These are phyloP conservation scores for Carassius auratus DNA, from an alignment of 2,113 vertebrate species.

Conservation along the genomic window DNA sequence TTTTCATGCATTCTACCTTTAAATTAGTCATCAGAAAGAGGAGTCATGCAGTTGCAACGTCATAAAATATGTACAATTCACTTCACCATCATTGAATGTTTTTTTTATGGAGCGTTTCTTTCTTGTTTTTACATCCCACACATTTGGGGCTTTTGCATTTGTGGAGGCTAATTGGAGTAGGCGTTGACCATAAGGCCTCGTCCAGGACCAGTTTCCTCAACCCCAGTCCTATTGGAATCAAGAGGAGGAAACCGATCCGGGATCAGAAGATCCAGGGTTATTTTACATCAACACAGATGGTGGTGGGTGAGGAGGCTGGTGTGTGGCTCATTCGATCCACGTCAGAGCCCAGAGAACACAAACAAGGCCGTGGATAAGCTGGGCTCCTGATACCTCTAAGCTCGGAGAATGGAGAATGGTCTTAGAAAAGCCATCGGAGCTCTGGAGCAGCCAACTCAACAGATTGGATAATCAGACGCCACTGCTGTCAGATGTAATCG, in stretches of 20 bases:
- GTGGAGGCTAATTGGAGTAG: neutral
- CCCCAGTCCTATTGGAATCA: neutral
- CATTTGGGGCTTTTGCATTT: neutral
- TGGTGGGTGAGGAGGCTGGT: slow-evolving; percentile 32
- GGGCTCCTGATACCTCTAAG: slow-evolving; percentile 17
- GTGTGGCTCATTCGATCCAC: slow-evolving; percentile 33
- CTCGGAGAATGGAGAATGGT: neutral
- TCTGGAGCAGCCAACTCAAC: slow-evolving; percentile 16
- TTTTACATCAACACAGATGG: slow-evolving; percentile 43
- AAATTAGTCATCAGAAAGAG: neutral
- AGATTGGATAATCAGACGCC: slow-evolving; percentile 33
- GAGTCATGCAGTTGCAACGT: neutral
- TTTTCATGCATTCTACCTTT: neutral
- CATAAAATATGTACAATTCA: neutral
- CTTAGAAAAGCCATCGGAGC: neutral
- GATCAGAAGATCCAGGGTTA: slow-evolving; percentile 12
- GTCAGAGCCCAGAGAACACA: slow-evolving; percentile 31
- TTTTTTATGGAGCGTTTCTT: neutral
- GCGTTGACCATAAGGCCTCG: slow-evolving; percentile 14
- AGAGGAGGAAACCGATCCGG: slow-evolving; percentile 4
- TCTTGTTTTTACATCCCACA: neutral
- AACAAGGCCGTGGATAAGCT: slow-evolving; percentile 22
- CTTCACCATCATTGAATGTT: neutral
- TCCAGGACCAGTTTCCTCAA: slow-evolving; percentile 17
- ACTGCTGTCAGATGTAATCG: slow-evolving; percentile 28